Percentiles rank a stretch among this genome's conserved stretches.
These are phyloP conservation scores for Rhizoglyphus robini DNA, from an alignment of 1,140 invertebrate species.

Conservation along the genomic window DNA sequence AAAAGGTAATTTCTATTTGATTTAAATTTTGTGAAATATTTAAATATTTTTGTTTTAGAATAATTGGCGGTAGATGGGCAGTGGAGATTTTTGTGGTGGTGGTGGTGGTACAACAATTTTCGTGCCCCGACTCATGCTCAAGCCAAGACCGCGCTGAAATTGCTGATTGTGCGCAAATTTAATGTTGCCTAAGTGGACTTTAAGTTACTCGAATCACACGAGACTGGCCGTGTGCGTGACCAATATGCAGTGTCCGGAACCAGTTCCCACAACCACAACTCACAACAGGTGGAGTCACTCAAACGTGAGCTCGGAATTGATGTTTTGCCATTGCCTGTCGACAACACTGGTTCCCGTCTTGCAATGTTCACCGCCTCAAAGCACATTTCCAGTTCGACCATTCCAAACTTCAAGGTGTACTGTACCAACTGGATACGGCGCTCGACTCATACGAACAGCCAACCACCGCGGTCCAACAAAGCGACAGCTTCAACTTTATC, in stretches of 20 bases:
- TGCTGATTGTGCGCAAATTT: conserved; percentile 86
- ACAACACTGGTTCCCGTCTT: no score
- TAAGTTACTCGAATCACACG: conserved; percentile 75
- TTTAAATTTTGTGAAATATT: no score
- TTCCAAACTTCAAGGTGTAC: conserved; percentile 79
- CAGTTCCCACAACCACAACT: no score
- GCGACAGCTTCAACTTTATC: conserved; percentile 89
- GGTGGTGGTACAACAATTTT: no score
- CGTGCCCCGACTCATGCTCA: no score
- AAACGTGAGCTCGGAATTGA: conserved; percentile 58
- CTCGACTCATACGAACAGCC: conserved; percentile 72
- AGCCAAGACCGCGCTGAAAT: conserved; percentile 86
- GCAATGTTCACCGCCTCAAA: conserved; percentile 86
- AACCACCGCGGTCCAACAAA: conserved; percentile 85
- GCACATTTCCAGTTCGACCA: conserved; percentile 64
- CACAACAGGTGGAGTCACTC: no score
- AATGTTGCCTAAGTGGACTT: conserved; percentile 74
- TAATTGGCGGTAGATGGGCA: no score
- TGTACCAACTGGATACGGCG: conserved; percentile 87
- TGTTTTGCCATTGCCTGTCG: conserved; percentile 50
- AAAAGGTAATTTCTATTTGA: no score
- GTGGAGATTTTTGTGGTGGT: no score
- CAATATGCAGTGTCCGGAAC: no score
- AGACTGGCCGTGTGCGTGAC: conserved; percentile 65
- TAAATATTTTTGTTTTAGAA: no score